Conservation (phyloP, 1,140 invertebrate genomes). For the Drosophila leontia region DNA sequence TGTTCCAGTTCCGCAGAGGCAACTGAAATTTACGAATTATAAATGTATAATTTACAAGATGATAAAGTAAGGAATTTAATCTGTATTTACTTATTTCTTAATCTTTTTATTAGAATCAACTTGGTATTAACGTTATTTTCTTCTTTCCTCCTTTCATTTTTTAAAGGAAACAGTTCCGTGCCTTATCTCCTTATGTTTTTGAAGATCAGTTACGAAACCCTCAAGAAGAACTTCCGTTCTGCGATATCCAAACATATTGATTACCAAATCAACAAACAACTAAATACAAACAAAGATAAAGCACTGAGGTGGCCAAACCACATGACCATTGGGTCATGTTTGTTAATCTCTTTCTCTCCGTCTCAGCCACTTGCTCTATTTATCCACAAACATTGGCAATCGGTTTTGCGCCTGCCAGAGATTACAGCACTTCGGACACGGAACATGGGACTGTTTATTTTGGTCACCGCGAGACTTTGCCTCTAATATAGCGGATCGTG, state of each 20-base stretch:
- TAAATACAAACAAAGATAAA: conserved; percentile 15
- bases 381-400: conserved; percentile 64
- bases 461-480: conserved; percentile 51
- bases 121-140: not conserved
- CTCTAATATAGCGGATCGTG: conserved; percentile 54
- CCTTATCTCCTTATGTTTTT: conserved; percentile 10
- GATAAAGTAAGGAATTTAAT: not conserved
- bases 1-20: conserved; percentile 87
- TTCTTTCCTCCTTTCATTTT: too few relatives aligned
- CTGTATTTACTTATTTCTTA: not conserved
- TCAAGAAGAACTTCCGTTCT: conserved; percentile 61
- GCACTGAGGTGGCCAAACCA: conserved; percentile 13
- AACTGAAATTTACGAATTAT: conserved; percentile 80
- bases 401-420: conserved; percentile 60
- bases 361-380: conserved; percentile 65
- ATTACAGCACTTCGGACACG: conserved; percentile 59
- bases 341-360: conserved; percentile 37
- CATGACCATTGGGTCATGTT: conserved; percentile 46
- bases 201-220: conserved; percentile 14
- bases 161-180: not conserved
- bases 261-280: conserved; percentile 73
- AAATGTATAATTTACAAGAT: not conserved
- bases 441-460: conserved; percentile 70
- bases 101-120: not conserved
- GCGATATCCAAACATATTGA: conserved; percentile 55